A percentile compares a stretch with the other conserved stretches of the same genome.
phyloP scores from a whole-genome alignment of 2,888 invertebrate species.

The Danaus chrysippus region DNA sequence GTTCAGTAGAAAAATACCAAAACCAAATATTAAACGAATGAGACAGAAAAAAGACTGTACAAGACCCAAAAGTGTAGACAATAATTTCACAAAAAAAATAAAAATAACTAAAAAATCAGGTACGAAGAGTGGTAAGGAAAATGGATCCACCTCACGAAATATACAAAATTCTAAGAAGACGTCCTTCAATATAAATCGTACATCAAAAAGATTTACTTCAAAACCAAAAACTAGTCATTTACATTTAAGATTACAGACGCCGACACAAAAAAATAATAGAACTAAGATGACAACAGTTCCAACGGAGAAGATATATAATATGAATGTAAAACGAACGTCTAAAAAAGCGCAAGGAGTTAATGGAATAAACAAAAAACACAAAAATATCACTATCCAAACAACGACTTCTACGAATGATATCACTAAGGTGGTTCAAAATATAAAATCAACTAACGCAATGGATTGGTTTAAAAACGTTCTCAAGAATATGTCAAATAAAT shows the following conservation, averaged over 20 bases:
- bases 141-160: not conserved
- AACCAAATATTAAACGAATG: not conserved
- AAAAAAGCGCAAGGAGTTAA: not conserved
- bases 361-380: not conserved
- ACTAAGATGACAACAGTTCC: no score
- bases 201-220: not conserved
- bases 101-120: not conserved
- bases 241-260: not conserved
- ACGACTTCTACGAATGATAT: not conserved
- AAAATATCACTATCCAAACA: not conserved
- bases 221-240: not conserved
- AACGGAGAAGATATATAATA: not conserved
- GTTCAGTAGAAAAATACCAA: not conserved
- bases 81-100: not conserved
- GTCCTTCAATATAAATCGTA: no score
- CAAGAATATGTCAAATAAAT: slow-evolving; percentile 36
- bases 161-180: no score
- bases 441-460: slow-evolving; percentile 36
- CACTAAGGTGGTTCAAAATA: slow-evolving; percentile 3
- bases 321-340: not conserved
- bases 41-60: not conserved
- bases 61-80: not conserved
- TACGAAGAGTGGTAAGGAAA: not conserved
- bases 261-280: not conserved
- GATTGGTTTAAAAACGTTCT: slow-evolving; percentile 50